Conservation (phyloP, 2,797 vertebrate genomes). For the Harpagifer antarcticus region DNA sequence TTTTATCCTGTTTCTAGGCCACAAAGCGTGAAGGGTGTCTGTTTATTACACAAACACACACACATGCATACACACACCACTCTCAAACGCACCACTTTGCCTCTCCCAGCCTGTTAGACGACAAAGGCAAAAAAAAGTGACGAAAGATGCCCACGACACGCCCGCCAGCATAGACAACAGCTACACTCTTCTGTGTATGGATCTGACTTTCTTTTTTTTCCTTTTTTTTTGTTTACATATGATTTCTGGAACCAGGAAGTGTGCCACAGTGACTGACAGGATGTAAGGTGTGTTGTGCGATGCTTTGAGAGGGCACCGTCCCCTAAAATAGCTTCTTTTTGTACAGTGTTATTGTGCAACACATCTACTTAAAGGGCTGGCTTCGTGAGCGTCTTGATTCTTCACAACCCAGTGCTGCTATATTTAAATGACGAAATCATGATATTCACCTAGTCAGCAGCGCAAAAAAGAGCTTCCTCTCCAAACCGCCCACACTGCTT, state of each 20-base stretch:
- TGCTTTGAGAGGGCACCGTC: slow-evolving; percentile 51
- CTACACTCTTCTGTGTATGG: slow-evolving; percentile 35
- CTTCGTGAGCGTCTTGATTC: slow-evolving; percentile 47
- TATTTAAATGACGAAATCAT: slow-evolving; percentile 74
- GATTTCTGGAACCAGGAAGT: slow-evolving; percentile 76
- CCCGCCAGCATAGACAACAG: slow-evolving; percentile 55
- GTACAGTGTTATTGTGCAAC: slow-evolving; percentile 40
- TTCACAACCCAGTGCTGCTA: slow-evolving; percentile 47
- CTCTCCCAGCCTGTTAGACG: slow-evolving; percentile 58
- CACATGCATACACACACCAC: slow-evolving; percentile 25
- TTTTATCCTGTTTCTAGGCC: slow-evolving; percentile 75
- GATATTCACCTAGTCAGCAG: slow-evolving; percentile 79
- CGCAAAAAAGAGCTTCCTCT: slow-evolving; percentile 70
- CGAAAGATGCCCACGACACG: slow-evolving; percentile 54
- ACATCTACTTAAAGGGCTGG: slow-evolving; percentile 17
- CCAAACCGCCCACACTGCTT: slow-evolving; percentile 75
- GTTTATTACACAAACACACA: slow-evolving; percentile 64
- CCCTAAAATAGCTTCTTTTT: slow-evolving; percentile 49
- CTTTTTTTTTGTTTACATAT: slow-evolving; percentile 48
- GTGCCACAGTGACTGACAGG: slow-evolving; percentile 72
- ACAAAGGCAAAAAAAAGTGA: slow-evolving; percentile 57
- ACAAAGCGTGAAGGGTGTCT: slow-evolving; percentile 75
- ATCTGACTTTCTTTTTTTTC: slow-evolving; percentile 37
- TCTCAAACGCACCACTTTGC: slow-evolving; percentile 38
- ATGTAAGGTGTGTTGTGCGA: slow-evolving; percentile 55